A percentile compares a stretch with the other conserved stretches of the same genome.
phyloP scores from a whole-genome alignment of 2,797 vertebrate species.

The Pitangus sulphuratus region DNA sequence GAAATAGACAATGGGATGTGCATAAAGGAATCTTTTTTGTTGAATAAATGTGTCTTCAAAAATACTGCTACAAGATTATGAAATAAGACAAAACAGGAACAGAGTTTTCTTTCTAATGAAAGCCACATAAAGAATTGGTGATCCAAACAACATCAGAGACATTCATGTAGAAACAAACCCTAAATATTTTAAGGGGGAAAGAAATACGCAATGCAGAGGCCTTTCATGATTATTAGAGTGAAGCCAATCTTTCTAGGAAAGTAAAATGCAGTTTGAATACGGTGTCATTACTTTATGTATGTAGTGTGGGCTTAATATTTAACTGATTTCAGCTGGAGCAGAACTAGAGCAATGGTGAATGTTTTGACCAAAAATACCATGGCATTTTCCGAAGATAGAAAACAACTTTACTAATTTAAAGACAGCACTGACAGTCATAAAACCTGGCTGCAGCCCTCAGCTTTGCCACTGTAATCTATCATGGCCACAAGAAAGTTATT shows the following conservation, averaged over 20 bases:
- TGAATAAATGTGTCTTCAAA: background rate
- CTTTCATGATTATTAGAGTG: background rate
- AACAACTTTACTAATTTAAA: background rate
- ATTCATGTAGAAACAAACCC: background rate
- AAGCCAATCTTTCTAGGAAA: background rate
- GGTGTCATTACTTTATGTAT: background rate
- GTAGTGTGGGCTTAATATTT: background rate
- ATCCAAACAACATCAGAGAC: background rate
- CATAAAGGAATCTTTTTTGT: background rate
- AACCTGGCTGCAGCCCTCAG: background rate
- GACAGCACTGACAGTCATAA: background rate
- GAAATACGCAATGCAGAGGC: background rate
- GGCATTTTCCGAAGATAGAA: background rate
- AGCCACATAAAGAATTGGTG: background rate
- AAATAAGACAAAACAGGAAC: background rate
- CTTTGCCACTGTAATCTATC: background rate
- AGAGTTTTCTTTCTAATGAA: background rate
- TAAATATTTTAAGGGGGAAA: background rate
- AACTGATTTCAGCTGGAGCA: background rate
- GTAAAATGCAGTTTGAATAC: background rate
- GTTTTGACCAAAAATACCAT: fast-evolving
- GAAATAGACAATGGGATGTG: background rate
- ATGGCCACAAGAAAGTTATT: background rate
- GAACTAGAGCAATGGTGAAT: fast-evolving
- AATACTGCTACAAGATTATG: background rate